A percentile compares a stretch with the other conserved stretches of the same genome.
Conservation (phyloP, 2,888 invertebrate genomes). For the Epinotia demarniana region DNA sequence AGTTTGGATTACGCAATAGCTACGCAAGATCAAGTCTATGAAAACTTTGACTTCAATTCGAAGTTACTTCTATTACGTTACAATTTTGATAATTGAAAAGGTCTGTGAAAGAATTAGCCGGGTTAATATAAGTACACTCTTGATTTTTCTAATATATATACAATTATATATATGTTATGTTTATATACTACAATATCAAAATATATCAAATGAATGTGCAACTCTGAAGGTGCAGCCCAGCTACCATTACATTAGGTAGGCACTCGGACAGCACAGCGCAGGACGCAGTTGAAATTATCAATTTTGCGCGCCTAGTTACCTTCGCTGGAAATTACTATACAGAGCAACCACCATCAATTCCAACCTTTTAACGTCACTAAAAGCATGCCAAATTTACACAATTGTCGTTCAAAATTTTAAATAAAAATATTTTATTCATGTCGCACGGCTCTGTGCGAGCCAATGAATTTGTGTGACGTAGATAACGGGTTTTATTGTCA, state of each 20-base stretch:
- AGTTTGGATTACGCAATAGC: slow-evolving; percentile 23
- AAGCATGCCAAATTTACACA: slow-evolving; percentile 36
- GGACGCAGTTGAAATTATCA: slow-evolving; percentile 14
- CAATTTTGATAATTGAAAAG: too few relatives aligned
- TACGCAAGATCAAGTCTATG: too few relatives aligned
- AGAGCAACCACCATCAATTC: neutral
- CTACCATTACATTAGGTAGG: neutral
- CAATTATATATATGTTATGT: too few relatives aligned
- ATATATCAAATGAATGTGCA: neutral
- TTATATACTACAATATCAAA: too few relatives aligned
- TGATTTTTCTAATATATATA: too few relatives aligned
- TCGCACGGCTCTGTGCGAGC: slow-evolving; percentile 55
- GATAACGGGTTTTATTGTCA: slow-evolving; percentile 74
- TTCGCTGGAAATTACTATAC: slow-evolving; percentile 2
- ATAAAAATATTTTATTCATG: slow-evolving; percentile 67
- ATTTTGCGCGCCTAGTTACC: slow-evolving; percentile 15
- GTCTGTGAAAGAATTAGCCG: too few relatives aligned
- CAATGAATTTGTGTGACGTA: slow-evolving; percentile 71
- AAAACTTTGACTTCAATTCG: too few relatives aligned
- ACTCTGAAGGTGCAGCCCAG: neutral
- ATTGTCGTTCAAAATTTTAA: slow-evolving; percentile 56
- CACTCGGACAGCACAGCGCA: neutral
- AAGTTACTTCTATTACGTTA: too few relatives aligned
- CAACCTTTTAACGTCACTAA: slow-evolving; percentile 28
- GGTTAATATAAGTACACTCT: too few relatives aligned